A percentile compares a stretch with the other conserved stretches of the same genome.
phyloP scores from a whole-genome alignment of 2,888 invertebrate species.

The Morpho achilles region DNA sequence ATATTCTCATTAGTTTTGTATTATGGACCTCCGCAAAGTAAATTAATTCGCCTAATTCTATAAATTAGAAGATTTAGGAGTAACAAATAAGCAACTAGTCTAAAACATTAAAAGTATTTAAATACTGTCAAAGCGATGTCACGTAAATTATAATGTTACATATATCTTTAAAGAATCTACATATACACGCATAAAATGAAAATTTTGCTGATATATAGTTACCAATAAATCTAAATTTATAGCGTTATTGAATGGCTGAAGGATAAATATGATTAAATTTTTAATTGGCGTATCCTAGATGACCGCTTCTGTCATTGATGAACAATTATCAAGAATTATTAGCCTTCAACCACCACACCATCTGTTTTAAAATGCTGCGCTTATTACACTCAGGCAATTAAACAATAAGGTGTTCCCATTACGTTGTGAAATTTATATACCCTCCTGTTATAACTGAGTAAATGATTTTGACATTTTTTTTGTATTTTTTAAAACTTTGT shows the following conservation, averaged over 20 bases:
- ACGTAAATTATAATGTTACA: too few species aligned
- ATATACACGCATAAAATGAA: not conserved
- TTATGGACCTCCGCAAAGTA: too few species aligned
- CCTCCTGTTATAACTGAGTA: not conserved
- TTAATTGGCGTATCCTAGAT: conserved; percentile 24
- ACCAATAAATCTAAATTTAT: not conserved
- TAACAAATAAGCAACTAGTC: too few species aligned
- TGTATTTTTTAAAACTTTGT: not conserved
- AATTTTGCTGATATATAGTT: not conserved
- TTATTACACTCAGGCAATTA: conserved; percentile 50
- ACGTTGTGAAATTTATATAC: conserved; percentile 2
- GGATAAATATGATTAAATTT: conserved; percentile 12
- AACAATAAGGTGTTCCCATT: conserved; percentile 38
- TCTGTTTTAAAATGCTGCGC: conserved; percentile 42
- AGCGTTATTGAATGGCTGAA: not conserved
- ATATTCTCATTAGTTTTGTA: too few species aligned
- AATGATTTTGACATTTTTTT: not conserved
- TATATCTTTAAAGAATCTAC: too few species aligned
- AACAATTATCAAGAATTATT: conserved; percentile 41
- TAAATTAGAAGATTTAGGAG: too few species aligned
- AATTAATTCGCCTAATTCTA: too few species aligned
- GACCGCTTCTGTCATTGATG: conserved; percentile 23
- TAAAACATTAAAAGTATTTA: too few species aligned
- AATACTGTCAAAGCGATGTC: too few species aligned
- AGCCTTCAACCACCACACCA: conserved; percentile 34